Evolutionary conservation across 2,888 invertebrate species (phyloP), one percentile per base, ranked within the genome.

Genomic region (Bimastos eiseni): DNA sequence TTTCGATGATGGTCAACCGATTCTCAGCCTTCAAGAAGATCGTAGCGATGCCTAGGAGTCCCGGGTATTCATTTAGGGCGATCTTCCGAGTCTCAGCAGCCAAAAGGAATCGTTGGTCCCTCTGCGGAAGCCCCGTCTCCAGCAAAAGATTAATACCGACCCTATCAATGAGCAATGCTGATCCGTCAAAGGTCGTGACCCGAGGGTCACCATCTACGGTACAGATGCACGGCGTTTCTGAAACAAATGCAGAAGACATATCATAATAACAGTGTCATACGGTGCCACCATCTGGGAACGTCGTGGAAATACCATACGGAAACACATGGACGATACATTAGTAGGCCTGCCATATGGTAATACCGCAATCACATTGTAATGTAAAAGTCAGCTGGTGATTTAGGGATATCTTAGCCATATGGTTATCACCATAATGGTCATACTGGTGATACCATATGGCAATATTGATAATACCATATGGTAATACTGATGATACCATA

Each of bases 181-280:
- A 70, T 70, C 70, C 70, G n/a, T 70, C 70, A n/a, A 70, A 70
- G 70, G 70, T 70, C 70, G 13, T 70, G 70, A 70, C 70, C 70
- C 11, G 30, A 30, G 70, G 70, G 70, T 70, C 70, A 70, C 70
- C 70, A 1, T 70, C 70, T n/a, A 86, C 86, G 19, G 19, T 36
- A 86, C 86, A 86, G 34, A 37, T 36, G 86, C 37, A 36, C 4
- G 86, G 37, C 21, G 6, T 6, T 13, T 84, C 86, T 86, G n/a
- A 24, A 86, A 37, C 34, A 86, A 84, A 30, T 33, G 83, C 83
- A 33, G 17, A 83, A 83, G n/a, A n/a, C n/a, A n/a, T n/a, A 15
- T 21, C 33, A 84, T 33, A 2, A 84, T 36, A 34, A 84, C 34
- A 84, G 19, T 8, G 19, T 19, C 86, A 24, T 1, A 34, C 36